These are phyloP conservation scores for Drosophila macrospina DNA, from an alignment of 2,888 invertebrate species.

Conservation along the genomic window DNA sequence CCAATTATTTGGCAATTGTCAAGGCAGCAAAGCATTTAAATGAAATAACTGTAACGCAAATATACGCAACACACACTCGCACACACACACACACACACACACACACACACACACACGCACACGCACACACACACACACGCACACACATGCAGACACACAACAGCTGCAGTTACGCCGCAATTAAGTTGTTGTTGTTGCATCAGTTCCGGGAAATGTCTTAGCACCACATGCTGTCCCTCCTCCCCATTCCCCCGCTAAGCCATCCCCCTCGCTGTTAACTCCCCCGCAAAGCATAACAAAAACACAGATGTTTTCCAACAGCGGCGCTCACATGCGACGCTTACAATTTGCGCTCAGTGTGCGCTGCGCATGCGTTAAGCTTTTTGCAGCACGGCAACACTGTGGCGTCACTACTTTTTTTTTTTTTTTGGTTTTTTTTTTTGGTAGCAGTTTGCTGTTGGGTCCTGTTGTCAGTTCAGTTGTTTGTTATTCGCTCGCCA, in stretches of 20 bases:
- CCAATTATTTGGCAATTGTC: slow-evolving; percentile 51
- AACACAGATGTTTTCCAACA: slow-evolving; percentile 77
- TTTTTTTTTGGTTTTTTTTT: too few species aligned
- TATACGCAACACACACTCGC: slow-evolving; percentile 6
- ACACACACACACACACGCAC: slow-evolving; percentile 13
- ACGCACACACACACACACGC: slow-evolving; percentile 14
- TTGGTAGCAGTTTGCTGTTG: slow-evolving; percentile 6
- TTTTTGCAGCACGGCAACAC: slow-evolving; percentile 68
- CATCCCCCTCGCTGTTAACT: background rate
- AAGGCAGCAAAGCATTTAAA: slow-evolving; percentile 25
- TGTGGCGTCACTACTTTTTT: slow-evolving; percentile 27
- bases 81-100: slow-evolving; percentile 14
- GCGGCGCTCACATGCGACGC: too few species aligned
- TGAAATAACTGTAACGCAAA: slow-evolving; percentile 16
- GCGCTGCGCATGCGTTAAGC: slow-evolving; percentile 48
- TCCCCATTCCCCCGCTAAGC: background rate
- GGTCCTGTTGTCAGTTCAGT: slow-evolving; percentile 13
- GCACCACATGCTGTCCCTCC: slow-evolving; percentile 1
- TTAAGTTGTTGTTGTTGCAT: slow-evolving; percentile 53
- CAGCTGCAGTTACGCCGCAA: slow-evolving; percentile 26
- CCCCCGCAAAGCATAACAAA: slow-evolving; percentile 66
- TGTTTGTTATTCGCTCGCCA: slow-evolving; percentile 64
- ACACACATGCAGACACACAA: slow-evolving; percentile 12
- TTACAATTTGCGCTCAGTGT: slow-evolving; percentile 20
- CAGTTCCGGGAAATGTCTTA: slow-evolving; percentile 53